Percentiles rank a stretch among this genome's conserved stretches.
phyloP scores from a whole-genome alignment of 2,113 vertebrate genomes.

The Ginglymostoma cirratum region DNA sequence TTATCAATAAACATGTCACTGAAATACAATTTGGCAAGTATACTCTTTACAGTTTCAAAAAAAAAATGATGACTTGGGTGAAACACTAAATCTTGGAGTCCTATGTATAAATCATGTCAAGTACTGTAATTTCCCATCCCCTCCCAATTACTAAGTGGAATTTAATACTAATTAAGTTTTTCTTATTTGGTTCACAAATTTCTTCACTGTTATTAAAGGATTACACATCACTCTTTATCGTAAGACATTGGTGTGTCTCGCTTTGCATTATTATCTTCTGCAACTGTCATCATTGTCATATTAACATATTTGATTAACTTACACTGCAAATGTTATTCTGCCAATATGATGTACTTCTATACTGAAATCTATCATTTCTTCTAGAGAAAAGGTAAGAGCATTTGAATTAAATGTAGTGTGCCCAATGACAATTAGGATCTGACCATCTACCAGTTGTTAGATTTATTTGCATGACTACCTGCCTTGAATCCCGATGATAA shows the following conservation, averaged over 20 bases:
- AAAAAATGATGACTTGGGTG: background rate
- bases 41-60: background rate
- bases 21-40: background rate
- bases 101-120: background rate
- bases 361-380: background rate
- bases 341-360: too few relatives aligned
- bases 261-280: background rate
- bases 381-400: background rate
- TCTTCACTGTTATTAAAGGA: background rate
- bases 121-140: background rate
- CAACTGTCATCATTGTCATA: background rate
- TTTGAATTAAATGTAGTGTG: background rate
- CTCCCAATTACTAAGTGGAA: background rate
- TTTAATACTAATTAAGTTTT: conserved; percentile 19
- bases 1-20: conserved; percentile 27
- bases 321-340: background rate
- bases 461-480: background rate
- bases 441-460: background rate
- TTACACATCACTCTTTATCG: too few relatives aligned
- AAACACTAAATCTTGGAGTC: background rate
- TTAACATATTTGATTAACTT: background rate
- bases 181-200: background rate
- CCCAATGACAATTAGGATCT: background rate
- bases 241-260: background rate
- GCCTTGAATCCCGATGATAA: background rate